Base-by-base conservation (phyloP, 2,888 invertebrate species). In the Campopleginae sp. region DNA sequence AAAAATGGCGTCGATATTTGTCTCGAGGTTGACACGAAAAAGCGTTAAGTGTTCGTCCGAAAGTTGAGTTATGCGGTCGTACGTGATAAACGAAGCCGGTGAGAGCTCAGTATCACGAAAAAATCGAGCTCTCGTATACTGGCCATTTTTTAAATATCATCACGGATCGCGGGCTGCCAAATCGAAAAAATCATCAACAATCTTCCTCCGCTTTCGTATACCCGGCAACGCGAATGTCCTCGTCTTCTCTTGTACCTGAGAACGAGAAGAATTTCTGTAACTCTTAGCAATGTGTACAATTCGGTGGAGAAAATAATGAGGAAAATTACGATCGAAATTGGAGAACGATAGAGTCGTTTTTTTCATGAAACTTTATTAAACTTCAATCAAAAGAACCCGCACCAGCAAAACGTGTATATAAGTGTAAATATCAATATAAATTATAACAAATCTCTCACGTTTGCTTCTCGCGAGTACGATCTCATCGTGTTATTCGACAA, bases 31-130 rank as follows among this genome's bases (percentile, higher is more conserved):
- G 1, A 33, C 65, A n/a, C 6, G 10, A 72, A 76, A 82, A 70
- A 65, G 68, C 33, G 33, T 27, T 31, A 71, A 79, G 85, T 82
- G 85, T 79, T 17, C 61, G 71, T 19, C 27, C 17, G 27, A 58
- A 33, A 71, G 70, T 76, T 72, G 54, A 80, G 76, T 76, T 82
- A 85, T 85, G 85, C 85, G 54, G 71, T 66, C 75, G 33, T 61
- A 31, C 79, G 85, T 58, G 79, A 51, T 31, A 42, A 38, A 72
- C 17, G 76, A 65, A 66, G 58, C 66, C 51, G 80, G 76, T 58
- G 79, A 66, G 82, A 66, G 79, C 76, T 71, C 84, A 70, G 74
- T 65, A 61, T 75, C 61, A 31, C 66, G 74, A 23, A 70, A 82
- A 76, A 80, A 72, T 66, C 58, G 71, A 66, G 44, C 58, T 71